phyloP scores from a whole-genome alignment of 2,113 vertebrate species.

The Leucosticte australis region DNA sequence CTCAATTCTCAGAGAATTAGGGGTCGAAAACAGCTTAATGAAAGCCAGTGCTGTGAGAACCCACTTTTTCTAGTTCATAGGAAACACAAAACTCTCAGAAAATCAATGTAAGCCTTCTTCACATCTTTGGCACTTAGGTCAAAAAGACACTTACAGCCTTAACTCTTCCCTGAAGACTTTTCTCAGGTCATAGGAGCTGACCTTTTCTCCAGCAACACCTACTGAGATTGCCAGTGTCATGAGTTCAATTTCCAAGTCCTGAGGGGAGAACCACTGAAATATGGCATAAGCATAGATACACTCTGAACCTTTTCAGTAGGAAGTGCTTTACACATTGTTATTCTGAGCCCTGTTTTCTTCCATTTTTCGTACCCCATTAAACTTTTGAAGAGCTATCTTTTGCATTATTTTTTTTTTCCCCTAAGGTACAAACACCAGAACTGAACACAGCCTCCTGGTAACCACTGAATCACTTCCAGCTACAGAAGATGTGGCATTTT shows the following conservation, averaged over 20 bases:
- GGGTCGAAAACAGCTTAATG: background rate
- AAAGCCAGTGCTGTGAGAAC: background rate
- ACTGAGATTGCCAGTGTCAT: background rate
- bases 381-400: background rate
- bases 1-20: background rate
- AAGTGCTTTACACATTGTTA: background rate
- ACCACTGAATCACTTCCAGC: background rate
- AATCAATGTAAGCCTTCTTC: background rate
- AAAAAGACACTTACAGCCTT: constrained; percentile 11
- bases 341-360: background rate
- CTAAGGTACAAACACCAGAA: background rate
- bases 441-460: background rate
- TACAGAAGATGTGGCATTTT: background rate
- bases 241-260: background rate
- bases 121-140: background rate
- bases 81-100: background rate
- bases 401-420: background rate
- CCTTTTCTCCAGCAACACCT: background rate
- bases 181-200: constrained; percentile 13
- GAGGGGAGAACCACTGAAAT: background rate
- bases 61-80: background rate
- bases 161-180: background rate
- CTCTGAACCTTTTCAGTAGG: background rate
- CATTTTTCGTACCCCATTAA: background rate
- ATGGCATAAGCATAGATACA: background rate